phyloP scores from a whole-genome alignment of 2,113 vertebrate species.

The Nannospalax galili region DNA sequence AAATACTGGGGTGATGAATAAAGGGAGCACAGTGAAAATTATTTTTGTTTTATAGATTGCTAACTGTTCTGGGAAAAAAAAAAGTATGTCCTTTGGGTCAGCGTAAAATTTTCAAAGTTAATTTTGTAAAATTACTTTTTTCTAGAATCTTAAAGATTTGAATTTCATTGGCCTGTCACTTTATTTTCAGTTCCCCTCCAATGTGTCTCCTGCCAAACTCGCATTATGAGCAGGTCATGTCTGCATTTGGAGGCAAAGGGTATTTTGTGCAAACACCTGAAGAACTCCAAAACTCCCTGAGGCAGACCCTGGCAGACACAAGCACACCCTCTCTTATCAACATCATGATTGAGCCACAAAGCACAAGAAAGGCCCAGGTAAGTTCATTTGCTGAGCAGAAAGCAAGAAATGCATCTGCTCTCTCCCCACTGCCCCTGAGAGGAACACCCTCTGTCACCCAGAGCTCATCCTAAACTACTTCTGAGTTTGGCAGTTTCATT shows the following conservation, averaged over 20 bases:
- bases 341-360: conserved; percentile 94
- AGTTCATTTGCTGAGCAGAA: neutral
- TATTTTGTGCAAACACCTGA: conserved; percentile 93
- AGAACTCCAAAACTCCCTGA: conserved; percentile 90
- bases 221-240: conserved; percentile 94
- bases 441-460: neutral
- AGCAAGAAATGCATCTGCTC: neutral
- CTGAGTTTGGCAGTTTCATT: neutral
- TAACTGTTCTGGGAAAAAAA: neutral
- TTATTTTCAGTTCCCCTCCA: conserved; percentile 90
- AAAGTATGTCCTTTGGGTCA: neutral
- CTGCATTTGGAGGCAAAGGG: conserved; percentile 94
- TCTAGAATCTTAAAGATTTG: neutral
- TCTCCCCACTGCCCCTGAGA: neutral
- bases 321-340: conserved; percentile 93
- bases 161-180: conserved; percentile 15
- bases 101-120: neutral
- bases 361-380: conserved; percentile 95
- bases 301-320: conserved; percentile 88
- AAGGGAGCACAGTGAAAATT: neutral
- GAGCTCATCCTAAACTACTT: neutral
- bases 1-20: neutral
- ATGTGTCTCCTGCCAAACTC: conserved; percentile 93
- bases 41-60: conserved; percentile 32
- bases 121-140: neutral